Evolutionary conservation across 2,797 vertebrate species (phyloP), one percentile per base, ranked within the genome.

Genomic region (Meriones psammophilus): DNA sequence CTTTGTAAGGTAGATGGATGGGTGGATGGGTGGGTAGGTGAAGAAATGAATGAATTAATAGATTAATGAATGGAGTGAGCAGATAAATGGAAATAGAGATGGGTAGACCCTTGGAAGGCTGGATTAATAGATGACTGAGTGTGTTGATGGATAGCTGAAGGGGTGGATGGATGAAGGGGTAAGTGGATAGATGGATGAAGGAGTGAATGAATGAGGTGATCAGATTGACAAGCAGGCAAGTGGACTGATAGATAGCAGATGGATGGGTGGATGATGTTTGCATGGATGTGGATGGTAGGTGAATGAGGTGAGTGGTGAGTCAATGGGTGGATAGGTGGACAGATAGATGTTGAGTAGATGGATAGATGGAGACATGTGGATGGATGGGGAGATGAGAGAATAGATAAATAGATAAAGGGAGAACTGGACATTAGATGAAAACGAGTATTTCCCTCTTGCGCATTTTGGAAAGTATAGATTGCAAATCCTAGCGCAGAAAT

Each of bases 401-500:
- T 33, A 8, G 46, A 8, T n/a, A 39, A 33, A 5, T 33, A 68
- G 18, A 68, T 33, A 68, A 71, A 87, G 22, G 46, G 46, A 86
- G 26, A 87, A 26, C 33, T 36, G 46, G 8, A 28, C 54, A 39
- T 36, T 87, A 69, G 8, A 89, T 83, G 76, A 62, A 94, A 91
- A 62, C 42, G 69, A 33, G 50, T 39, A 64, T 92, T 92, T 95
- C 78, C 17, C 9, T 89, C 85, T 64, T 60, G 73, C 89, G 78
- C 56, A 7, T 87, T 81, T 95, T 80, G 79, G 54, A 89, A 90
- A 39, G 74, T 0, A 3, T 81, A 94, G 58, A 89, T 69, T 74
- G 56, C 66, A 88, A 30, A 92, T 80, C n/a, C 30, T 36, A 56
- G 56, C 26, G 17, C 78, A 74, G 42, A 89, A 88, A 64, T 77